Evolutionary conservation across 1,140 invertebrate species (phyloP), one percentile per base, ranked within the genome.

Genomic region (Anastrepha obliqua): DNA sequence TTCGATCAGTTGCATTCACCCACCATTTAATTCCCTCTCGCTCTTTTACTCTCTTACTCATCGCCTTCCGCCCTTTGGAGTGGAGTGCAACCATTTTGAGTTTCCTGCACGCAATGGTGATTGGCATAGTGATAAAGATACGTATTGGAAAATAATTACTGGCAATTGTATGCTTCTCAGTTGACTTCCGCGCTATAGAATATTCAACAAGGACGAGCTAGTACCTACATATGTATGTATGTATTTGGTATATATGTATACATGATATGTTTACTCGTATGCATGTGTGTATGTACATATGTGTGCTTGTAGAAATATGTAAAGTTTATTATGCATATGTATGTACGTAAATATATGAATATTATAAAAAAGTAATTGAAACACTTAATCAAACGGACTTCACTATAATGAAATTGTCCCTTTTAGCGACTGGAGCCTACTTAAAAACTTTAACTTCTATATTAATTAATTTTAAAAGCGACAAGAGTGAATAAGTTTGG

Each of bases 91-190:
- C 29, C 64, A 67, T 67, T 67, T 67, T 5, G 17, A 67, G 64
- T 39, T 67, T n/a, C 1, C 11, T 67, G 60, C 8, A 15, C 60
- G n/a, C 4, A 62, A 4, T n/a, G 60, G 4, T 13, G 60, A 67
- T 67, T 67, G 64, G 64, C 64, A 62, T 62, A 17, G 60, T 62
- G 70, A 78, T 91, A 91, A 29, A 29, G 29, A 29, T 29, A 91
- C 91, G 90, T 90, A 91, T 91, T 91, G 91, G 90, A 91, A 91
- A 91, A 91, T 91, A 91, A 91, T 91, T 91, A 91, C 91, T 91
- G 91, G 91, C 89, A 91, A 91, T 91, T 91, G 90, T 91, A 90
- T 91, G 91, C 90, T 91, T 91, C 90, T 91, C 91, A 90, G 64
- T 67, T 67, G n/a, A 17, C 64, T 39, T 67, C 29, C 64, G 64